Percentiles rank a stretch among this genome's conserved stretches.
phyloP scores from a whole-genome alignment of 2,797 vertebrate species.

The Gastrophryne carolinensis region DNA sequence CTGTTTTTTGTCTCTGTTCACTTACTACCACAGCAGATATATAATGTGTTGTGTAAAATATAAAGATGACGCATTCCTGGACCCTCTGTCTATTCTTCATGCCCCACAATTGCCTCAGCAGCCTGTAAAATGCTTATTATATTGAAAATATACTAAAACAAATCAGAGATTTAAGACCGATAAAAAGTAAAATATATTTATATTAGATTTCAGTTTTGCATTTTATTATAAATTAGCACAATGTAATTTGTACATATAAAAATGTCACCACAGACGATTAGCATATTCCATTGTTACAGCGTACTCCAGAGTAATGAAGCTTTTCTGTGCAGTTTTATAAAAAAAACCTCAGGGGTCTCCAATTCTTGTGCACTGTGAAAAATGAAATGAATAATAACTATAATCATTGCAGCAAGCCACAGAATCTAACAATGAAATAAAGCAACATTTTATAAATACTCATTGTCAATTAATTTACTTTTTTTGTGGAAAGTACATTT shows the following conservation, averaged over 20 bases:
- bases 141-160: background rate
- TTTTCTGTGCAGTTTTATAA: slow-evolving; percentile 11
- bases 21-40: too few species aligned
- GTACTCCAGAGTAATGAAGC: slow-evolving; percentile 16
- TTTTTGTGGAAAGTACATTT: slow-evolving; percentile 2
- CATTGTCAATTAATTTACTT: slow-evolving; percentile 14
- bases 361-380: slow-evolving; percentile 8
- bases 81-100: too few species aligned
- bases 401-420: slow-evolving; percentile 38
- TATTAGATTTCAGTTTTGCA: background rate
- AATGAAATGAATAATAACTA: slow-evolving; percentile 45
- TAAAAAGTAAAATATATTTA: background rate
- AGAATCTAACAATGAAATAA: slow-evolving; percentile 28
- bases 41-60: too few species aligned
- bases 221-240: background rate
- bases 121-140: background rate
- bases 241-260: background rate
- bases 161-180: background rate
- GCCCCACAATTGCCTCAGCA: background rate
- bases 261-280: slow-evolving; percentile 21
- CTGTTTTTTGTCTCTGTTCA: too few species aligned
- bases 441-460: slow-evolving; percentile 35
- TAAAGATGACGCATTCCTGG: too few species aligned
- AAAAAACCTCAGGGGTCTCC: slow-evolving; percentile 12
- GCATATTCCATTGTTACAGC: background rate